Evolutionary conservation across 2,113 vertebrate species (phyloP).

Genomic region (Trinectes maculatus): DNA sequence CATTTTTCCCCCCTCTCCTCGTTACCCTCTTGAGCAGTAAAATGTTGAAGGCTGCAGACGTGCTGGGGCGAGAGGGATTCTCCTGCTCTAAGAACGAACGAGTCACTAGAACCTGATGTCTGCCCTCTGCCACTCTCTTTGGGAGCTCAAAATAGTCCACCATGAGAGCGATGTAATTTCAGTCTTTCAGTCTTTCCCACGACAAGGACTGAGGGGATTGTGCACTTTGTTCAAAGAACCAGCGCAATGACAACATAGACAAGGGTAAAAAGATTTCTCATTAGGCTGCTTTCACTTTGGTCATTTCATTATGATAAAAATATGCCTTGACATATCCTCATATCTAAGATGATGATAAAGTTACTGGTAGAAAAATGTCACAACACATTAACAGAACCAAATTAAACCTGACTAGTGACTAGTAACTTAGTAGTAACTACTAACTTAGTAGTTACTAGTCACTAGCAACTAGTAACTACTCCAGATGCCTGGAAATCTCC

Average conservation of each 20-base stretch:
- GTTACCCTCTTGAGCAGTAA: conserved; percentile 53
- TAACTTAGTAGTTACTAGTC: conserved; percentile 53
- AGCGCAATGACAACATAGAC: conserved; percentile 63
- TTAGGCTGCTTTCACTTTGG: conserved; percentile 25
- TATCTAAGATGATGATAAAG: conserved; percentile 7
- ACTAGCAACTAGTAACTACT: conserved; percentile 51
- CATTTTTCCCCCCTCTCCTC: conserved; percentile 78
- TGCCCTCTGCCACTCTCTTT: conserved; percentile 79
- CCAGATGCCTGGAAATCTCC: too few species aligned
- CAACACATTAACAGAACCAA: conserved; percentile 22
- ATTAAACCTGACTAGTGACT: conserved; percentile 51
- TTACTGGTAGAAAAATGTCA: conserved; percentile 28
- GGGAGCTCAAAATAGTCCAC: conserved; percentile 84
- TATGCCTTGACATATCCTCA: conserved; percentile 3
- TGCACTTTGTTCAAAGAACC: conserved; percentile 66
- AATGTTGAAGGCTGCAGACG: conserved; percentile 59
- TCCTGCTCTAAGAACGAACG: conserved; percentile 69
- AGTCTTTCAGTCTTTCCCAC: conserved; percentile 86
- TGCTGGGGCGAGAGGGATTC: conserved; percentile 65
- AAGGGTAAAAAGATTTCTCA: conserved; percentile 44
- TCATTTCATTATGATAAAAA: conserved; percentile 26
- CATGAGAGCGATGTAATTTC: conserved; percentile 85
- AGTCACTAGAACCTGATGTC: conserved; percentile 77
- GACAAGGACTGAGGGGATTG: conserved; percentile 74
- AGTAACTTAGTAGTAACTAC: conserved; percentile 51